phyloP scores from a whole-genome alignment of 2,888 invertebrate species.

The Myopa tessellatipennis region DNA sequence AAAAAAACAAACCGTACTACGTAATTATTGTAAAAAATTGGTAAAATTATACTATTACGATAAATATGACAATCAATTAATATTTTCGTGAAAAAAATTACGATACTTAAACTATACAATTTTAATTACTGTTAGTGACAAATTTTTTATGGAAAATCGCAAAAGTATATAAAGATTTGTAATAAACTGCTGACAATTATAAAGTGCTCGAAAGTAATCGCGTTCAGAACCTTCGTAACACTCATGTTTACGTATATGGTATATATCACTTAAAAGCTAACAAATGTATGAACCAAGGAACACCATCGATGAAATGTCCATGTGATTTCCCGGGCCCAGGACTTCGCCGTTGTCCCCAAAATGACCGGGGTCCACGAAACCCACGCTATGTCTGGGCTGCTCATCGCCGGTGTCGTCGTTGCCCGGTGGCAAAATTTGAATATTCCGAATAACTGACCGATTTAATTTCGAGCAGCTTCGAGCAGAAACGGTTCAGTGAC shows the following conservation, averaged over 20 bases:
- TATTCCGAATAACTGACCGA: conserved; percentile 18
- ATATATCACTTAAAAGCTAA: neutral
- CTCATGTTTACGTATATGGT: neutral
- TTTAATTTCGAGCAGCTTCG: neutral
- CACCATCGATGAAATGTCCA: conserved; percentile 34
- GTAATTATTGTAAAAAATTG: too few relatives aligned
- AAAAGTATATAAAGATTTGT: too few relatives aligned
- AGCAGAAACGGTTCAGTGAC: neutral
- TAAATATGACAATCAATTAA: too few relatives aligned
- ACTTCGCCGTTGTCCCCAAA: conserved; percentile 50
- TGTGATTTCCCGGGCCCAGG: conserved; percentile 37
- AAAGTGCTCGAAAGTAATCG: too few relatives aligned
- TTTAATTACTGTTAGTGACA: too few relatives aligned
- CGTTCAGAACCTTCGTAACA: neutral
- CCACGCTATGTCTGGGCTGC: conserved; percentile 41
- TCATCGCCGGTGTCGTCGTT: conserved; percentile 48
- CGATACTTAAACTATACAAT: too few relatives aligned
- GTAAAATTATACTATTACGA: too few relatives aligned
- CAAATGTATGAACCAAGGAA: too few relatives aligned
- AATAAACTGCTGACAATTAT: too few relatives aligned
- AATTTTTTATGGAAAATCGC: too few relatives aligned
- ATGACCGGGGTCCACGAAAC: conserved; percentile 50
- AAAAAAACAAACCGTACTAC: too few relatives aligned
- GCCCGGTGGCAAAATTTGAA: conserved; percentile 39
- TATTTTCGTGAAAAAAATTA: too few relatives aligned